Evolutionary conservation across 2,888 invertebrate species (phyloP), one percentile per base, ranked within the genome.

Genomic region (Parnassius apollo): DNA sequence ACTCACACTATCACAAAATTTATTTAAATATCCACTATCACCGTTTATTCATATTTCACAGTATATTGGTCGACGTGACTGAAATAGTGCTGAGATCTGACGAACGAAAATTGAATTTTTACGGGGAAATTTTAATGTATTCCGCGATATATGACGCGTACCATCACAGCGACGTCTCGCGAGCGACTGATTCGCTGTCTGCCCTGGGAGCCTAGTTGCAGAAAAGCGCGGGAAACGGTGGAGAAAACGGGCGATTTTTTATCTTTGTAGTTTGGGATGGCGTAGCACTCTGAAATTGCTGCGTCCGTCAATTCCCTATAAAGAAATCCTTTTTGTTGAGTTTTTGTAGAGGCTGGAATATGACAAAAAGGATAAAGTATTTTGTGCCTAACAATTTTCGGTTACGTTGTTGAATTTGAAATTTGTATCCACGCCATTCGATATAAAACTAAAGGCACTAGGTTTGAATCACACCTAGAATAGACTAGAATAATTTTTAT

Each of bases 151-250:
- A 1, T 42, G 12, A 57, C 57, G 49, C 64, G 64, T 52, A 42
- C n/a, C 18, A 2, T 22, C 25, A 22, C 22, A 4, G 35, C 54
- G 46, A 25, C 56, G 50, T 51, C 51, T 51, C 54, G 59, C 59
- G 64, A 57, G 57, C 64, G 53, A 60, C 64, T 64, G 64, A 45
- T 45, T 22, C 4, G 50, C 44, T 50, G 59, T 44, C 13, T 45
- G 64, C 46, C 61, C 61, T 57, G 61, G 57, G 52, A 57, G 52
- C 52, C 13, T 56, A 46, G 56, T 56, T 57, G 59, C 52, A 50
- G 59, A 59, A 64, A 64, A 64, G 64, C 64, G 64, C 64, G 64
- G 64, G 64, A 62, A 62, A 62, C 45, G 57, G 13, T 53, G 9
- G 56, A 22, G 51, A 56, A 56, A 63, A 63, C 54, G 55, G 48